Evolutionary conservation across 2,888 invertebrate genomes (phyloP).

Genomic region (Lepidochitona cinerea): DNA sequence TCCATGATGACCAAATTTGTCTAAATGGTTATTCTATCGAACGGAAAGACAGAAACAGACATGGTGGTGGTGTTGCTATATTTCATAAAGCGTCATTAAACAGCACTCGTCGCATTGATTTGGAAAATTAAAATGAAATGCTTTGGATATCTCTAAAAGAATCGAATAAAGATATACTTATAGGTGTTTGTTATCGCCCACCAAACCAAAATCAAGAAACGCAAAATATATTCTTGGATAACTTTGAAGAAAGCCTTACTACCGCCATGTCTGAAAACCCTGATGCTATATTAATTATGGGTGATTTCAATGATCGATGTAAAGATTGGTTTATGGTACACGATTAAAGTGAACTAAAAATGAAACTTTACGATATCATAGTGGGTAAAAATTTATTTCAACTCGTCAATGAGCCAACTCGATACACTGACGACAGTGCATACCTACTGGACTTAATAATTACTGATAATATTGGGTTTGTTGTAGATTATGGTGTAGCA

Average conservation of each 20-base stretch:
- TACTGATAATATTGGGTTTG: background rate
- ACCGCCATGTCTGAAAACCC: background rate
- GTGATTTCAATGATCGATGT: background rate
- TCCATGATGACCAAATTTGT: too few species aligned
- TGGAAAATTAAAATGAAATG: background rate
- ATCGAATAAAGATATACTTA: background rate
- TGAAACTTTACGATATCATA: background rate
- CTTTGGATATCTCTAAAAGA: too few species aligned
- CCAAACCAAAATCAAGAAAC: background rate
- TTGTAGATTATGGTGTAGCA: background rate
- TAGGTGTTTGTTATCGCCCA: background rate
- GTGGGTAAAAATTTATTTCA: background rate
- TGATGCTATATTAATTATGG: background rate
- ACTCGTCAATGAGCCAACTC: background rate
- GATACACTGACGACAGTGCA: background rate
- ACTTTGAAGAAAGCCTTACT: background rate
- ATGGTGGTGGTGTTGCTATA: background rate
- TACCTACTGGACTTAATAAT: background rate
- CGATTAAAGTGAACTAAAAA: background rate
- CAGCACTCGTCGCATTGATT: background rate
- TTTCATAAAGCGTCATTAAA: background rate
- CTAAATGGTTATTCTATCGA: background rate
- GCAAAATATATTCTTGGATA: background rate
- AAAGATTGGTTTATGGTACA: background rate
- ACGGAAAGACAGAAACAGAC: background rate